phyloP scores from a whole-genome alignment of 2,888 invertebrate genomes.

The Rapana venosa region DNA sequence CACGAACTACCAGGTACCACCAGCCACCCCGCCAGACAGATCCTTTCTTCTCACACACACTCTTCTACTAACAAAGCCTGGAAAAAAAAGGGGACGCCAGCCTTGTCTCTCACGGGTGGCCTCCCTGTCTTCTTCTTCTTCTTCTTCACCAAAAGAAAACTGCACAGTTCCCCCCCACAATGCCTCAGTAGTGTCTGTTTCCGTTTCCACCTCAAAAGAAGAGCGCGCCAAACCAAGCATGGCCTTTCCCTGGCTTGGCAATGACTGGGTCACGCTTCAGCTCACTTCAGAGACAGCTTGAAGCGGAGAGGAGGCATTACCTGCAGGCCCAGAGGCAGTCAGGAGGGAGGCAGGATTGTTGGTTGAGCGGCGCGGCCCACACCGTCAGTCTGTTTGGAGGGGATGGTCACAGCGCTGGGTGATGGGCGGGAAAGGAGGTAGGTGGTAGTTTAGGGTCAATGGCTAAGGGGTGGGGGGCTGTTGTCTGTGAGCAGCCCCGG shows the following conservation, averaged over 20 bases:
- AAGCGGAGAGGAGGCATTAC: not conserved
- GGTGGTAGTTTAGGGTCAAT: too few species aligned
- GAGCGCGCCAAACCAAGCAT: not conserved
- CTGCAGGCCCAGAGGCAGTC: too few species aligned
- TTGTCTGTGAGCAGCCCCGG: too few species aligned
- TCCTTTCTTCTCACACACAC: not conserved
- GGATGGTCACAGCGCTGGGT: too few species aligned
- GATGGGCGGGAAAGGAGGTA: too few species aligned
- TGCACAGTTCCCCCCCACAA: not conserved
- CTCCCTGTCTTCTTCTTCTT: not conserved
- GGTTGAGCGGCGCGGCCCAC: too few species aligned
- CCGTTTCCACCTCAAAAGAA: not conserved
- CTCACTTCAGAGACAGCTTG: not conserved
- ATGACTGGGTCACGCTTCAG: slow-evolving; percentile 4
- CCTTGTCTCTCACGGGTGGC: slow-evolving; percentile 12
- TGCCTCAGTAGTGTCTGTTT: slow-evolving; percentile 10
- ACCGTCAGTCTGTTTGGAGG: too few species aligned
- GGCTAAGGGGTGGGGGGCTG: too few species aligned
- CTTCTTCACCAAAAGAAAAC: not conserved
- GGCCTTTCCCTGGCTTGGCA: not conserved
- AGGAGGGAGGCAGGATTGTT: too few species aligned
- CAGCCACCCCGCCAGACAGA: not conserved
- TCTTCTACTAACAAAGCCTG: not conserved
- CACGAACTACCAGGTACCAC: too few species aligned
- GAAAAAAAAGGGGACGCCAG: not conserved